Evolutionary conservation across 2,797 vertebrate species (phyloP), one percentile per base, ranked within the genome.

Genomic region (Psittacula echo): DNA sequence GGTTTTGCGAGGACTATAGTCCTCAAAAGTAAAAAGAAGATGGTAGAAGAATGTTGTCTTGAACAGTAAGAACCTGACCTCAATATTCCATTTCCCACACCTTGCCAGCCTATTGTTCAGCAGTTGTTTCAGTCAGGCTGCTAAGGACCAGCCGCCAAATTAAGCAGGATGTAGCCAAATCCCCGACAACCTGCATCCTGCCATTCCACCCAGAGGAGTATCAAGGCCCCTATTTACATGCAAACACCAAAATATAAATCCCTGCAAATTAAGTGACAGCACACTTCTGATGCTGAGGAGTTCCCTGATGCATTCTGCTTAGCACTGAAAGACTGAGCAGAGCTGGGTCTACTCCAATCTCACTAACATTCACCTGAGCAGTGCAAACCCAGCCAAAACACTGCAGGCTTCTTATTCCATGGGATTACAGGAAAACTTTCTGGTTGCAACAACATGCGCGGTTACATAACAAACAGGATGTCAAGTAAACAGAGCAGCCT

Each of bases 31-130:
- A 24, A 10, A 27, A 81, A 77, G 42, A 16, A 44, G 32, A 56
- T 0, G 5, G 48, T 60, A 42, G 34, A 21, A 41, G 34, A 73
- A 17, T 0, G 1, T n/a, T 45, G 27, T n/a, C 61, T 34, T 41
- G 32, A 76, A 34, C 22, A 71, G 18, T 1, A 60, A 58, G 34
- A 76, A 18, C 17, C 47, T 54, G 67, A 64, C 44, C 18, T 64
- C 39, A 21, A 11, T 47, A 16, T 39, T 76, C 29, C 37, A 10
- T 24, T 56, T 72, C 21, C 53, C 34, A 17, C 29, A 53, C 23
- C 65, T 67, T 34, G 41, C 24, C 37, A 85, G 45, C 21, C 74
- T n/a, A 7, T 11, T 61, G 22, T 5, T 94, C 34, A 78, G 66
- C 48, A 72, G 50, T 37, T 65, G 19, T 37, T 83, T 48, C n/a